These are phyloP conservation scores for Nemapogon koenigi DNA, from an alignment of 2,888 invertebrate species.

Conservation along the genomic window DNA sequence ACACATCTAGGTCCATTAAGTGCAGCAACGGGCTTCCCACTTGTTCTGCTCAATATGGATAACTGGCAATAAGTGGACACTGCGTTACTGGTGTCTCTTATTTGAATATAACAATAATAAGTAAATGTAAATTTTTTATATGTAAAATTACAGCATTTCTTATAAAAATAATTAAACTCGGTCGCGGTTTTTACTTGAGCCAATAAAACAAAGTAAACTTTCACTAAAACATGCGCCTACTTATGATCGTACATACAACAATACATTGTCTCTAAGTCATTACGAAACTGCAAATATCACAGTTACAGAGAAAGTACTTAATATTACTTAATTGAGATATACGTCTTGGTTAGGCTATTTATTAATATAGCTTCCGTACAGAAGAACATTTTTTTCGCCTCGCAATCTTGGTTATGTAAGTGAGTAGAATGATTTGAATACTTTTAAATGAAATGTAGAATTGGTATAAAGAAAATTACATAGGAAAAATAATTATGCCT, in stretches of 20 bases:
- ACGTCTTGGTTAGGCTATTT: conserved; percentile 27
- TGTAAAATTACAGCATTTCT: neutral
- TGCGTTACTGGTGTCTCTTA: too few relatives aligned
- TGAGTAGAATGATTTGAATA: conserved; percentile 1
- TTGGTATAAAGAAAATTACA: too few relatives aligned
- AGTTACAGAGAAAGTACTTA: conserved; percentile 36
- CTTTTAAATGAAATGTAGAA: too few relatives aligned
- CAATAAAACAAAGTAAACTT: conserved; percentile 19
- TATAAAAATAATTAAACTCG: neutral
- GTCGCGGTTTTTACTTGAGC: conserved; percentile 7
- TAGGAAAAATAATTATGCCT: too few relatives aligned
- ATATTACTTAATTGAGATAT: conserved; percentile 31
- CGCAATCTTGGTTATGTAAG: conserved; percentile 2
- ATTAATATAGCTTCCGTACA: conserved; percentile 23
- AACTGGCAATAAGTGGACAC: too few relatives aligned
- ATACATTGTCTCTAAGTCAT: conserved; percentile 29
- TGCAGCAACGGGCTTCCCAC: too few relatives aligned
- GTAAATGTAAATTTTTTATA: neutral
- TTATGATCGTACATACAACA: conserved; percentile 17
- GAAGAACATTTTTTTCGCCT: too few relatives aligned
- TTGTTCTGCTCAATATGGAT: too few relatives aligned
- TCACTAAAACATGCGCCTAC: conserved; percentile 16
- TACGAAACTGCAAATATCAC: conserved; percentile 31
- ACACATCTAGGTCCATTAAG: too few relatives aligned
- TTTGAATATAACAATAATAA: too few relatives aligned